Base-by-base conservation (phyloP, 2,888 invertebrate species). In the Synergus laeviventris region DNA sequence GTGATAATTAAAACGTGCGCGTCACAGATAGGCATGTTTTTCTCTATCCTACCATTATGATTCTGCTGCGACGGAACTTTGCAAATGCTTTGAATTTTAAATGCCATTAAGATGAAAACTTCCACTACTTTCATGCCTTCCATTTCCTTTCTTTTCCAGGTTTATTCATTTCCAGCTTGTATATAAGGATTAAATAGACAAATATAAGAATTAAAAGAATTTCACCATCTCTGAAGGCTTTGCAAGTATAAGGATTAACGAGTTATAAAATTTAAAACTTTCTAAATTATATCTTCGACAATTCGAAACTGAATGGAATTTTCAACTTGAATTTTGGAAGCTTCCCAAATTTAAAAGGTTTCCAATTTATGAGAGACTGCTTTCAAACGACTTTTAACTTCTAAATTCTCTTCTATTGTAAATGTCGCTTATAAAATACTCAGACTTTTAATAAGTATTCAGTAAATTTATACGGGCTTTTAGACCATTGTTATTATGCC, bases 81-180 rank as follows among this genome's bases (percentile, higher is more conserved):
- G 18, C 3, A 14, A 70, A 31, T n/a, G 49, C 45, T 70, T 45
- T n/a, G 49, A 70, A 49, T 70, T 45, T 70, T 70, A 70, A 70
- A 70, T 49, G 31, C 45, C 49, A 49, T 70, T 70, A 70, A 31
- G 49, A 70, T 70, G 31, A 49, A 49, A 70, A 70, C 31, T 49
- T 70, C n/a, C n/a, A 49, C 11, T 49, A 31, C 31, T 70, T 31
- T 11, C n/a, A 45, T 36, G 2, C 8, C 16, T 16, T 64, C 39
- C 14, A n/a, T 64, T n/a, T 18, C 4, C 12, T 42, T 21, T 8
- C 16, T 38, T 24, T 49, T 24, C 31, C 21, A 39, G 18, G 14
- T 56, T 56, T 12, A 56, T n/a, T 56, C 56, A 31, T 45, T 49
- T 31, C 16, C 24, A 31, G 31, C 7, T 31, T 31, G 31, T 31